Conservation (phyloP, 2,797 vertebrate species). For the Phylloscopus collybita region DNA sequence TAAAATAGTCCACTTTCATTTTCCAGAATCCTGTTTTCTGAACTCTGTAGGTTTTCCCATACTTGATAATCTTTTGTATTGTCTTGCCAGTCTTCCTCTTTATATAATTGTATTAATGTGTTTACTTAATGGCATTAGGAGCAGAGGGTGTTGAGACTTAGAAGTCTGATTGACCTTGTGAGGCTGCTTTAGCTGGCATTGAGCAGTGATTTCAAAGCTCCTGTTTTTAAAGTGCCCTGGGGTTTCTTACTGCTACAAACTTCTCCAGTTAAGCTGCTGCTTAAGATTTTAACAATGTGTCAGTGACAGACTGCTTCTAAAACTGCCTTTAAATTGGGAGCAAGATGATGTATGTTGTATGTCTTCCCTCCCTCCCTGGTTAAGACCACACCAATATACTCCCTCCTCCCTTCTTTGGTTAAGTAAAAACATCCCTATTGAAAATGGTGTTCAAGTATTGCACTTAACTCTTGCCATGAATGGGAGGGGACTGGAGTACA, state of each 20-base stretch:
- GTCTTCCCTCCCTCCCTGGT: background rate
- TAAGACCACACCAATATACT: background rate
- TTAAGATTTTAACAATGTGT: background rate
- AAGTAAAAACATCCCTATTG: conserved; percentile 2
- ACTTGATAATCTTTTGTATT: conserved; percentile 5
- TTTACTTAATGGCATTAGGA: conserved; percentile 33
- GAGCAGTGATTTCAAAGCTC: conserved; percentile 13
- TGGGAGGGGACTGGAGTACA: background rate
- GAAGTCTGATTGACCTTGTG: background rate
- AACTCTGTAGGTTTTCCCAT: conserved; percentile 4
- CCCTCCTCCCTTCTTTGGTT: background rate
- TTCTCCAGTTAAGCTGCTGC: background rate
- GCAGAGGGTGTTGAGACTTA: background rate
- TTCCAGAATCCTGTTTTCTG: conserved; percentile 30
- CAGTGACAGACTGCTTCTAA: conserved; percentile 11
- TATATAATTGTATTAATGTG: background rate
- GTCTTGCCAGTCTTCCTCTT: conserved; percentile 32
- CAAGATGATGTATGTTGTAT: background rate
- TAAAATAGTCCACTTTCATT: conserved; percentile 11
- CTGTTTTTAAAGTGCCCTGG: background rate
- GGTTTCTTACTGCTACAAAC: background rate
- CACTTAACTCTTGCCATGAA: background rate
- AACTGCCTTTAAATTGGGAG: conserved; percentile 11
- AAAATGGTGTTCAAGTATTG: background rate
- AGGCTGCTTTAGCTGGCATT: conserved; percentile 45